Base-by-base conservation (phyloP, 2,888 invertebrate genomes). In the Dermolepida albohirtum region DNA sequence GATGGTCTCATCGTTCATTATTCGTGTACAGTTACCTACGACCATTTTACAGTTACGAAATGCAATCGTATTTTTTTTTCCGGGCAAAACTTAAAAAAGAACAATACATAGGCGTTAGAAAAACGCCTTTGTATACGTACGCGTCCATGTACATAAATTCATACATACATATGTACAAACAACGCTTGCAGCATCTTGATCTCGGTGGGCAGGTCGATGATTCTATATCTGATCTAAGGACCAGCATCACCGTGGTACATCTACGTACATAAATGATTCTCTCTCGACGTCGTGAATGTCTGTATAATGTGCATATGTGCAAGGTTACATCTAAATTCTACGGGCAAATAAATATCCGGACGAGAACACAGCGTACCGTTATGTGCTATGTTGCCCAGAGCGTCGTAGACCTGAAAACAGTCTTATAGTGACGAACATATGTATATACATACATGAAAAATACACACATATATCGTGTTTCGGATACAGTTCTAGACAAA, bases 131-230 rank as follows among this genome's bases (percentile, higher is more conserved):
- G 17, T 47, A 14, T 47, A 47, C 34, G 34, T 34, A 34, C 34
- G 10, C 6, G 34, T 34, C 34, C 34, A 34, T 34, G 34, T 34
- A 34, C 34, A 34, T 34, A 34, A 34, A 34, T 34, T 34, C 34
- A 34, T 34, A 34, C 34, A 7, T 34, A 34, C 34, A 34, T 34
- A 34, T 10, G 34, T 34, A 47, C 44, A 47, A 52, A 52, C 51
- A 52, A 14, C 44, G 29, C 57, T 57, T 43, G 43, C 27, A 43
- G 57, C 57, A 57, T 57, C 57, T 57, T 57, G 57, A 57, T 57
- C 57, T 27, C 57, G 52, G 52, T 57, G 43, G 43, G 57, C 43
- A 43, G 57, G 41, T 57, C 57, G 43, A 43, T 22, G 29, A 29
- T 44, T 52, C 34, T 34, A 34, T 34, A 34, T 34, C 34, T 34